Base-by-base conservation (phyloP, 2,797 vertebrate species). In the Potorous gilbertii region DNA sequence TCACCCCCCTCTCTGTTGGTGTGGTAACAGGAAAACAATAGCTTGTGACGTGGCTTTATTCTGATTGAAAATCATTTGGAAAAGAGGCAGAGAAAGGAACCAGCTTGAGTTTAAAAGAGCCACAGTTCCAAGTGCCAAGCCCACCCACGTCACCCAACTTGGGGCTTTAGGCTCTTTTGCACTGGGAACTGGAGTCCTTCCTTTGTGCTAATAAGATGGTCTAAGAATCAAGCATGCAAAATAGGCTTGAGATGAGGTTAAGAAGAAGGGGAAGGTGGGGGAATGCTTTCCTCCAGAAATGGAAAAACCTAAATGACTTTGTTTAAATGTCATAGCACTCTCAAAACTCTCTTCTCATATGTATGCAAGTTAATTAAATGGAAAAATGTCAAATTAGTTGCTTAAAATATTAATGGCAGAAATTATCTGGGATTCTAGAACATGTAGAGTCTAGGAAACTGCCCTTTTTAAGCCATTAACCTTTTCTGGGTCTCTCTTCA, bases 361-460 rank as follows among this genome's bases (percentile, higher is more conserved):
- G 96, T 96, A 93, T 94, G 97, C 95, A 97, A 98, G 98, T 97
- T 97, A 97, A 98, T 98, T 98, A 96, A 98, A 98, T 97, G 97
- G 98, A 98, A 98, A 97, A 98, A 97, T 97, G 97, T 97, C 96
- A 97, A 97, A 97, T 98, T 97, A 97, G 97, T 97, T 97, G 96
- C 96, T 97, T 96, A 96, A 97, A 98, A 96, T 97, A 97, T 97
- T 97, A 96, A 97, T 92, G 94, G 96, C 93, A 96, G 91, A 93
- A 96, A 94, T 93, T 94, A 97, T 91, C 92, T 95, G 90, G 96
- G 91, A 96, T 97, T 96, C 92, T 40, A 92, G 95, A 94, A 91
- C 31, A 14, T 40, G 94, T 93, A 93, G 92, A 94, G 46, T n/a
- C n/a, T 92, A 96, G 92, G 90, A 95, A 94, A 91, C 34, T 52